A percentile compares a stretch with the other conserved stretches of the same genome.
phyloP scores from a whole-genome alignment of 2,888 invertebrate species.

The Lepidochitona cinerea region DNA sequence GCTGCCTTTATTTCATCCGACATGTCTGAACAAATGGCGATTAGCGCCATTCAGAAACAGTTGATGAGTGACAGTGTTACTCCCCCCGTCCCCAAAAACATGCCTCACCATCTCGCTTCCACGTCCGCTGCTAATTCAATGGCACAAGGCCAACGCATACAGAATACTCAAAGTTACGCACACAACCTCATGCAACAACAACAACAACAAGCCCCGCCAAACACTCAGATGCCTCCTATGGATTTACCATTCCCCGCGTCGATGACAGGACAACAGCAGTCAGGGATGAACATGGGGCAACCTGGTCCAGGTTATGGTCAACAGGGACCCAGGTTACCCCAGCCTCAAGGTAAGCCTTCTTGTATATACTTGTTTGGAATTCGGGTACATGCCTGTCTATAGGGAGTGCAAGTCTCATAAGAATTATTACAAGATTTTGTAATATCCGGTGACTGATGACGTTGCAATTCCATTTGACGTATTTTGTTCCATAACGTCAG shows the following conservation, averaged over 20 bases:
- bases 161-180: background rate
- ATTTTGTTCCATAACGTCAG: too few species aligned
- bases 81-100: slow-evolving; percentile 19
- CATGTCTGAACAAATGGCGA: slow-evolving; percentile 82
- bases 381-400: too few species aligned
- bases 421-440: too few species aligned
- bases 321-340: slow-evolving; percentile 49
- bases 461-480: too few species aligned
- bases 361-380: too few species aligned
- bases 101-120: background rate
- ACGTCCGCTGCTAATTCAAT: slow-evolving; percentile 19
- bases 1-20: slow-evolving; percentile 20
- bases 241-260: background rate
- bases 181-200: slow-evolving; percentile 21
- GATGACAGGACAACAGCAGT: slow-evolving; percentile 27
- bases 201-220: slow-evolving; percentile 31
- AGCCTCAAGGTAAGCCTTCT: slow-evolving; percentile 60
- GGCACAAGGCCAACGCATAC: slow-evolving; percentile 11
- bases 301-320: slow-evolving; percentile 35
- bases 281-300: slow-evolving; percentile 32
- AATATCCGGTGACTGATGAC: too few species aligned
- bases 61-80: slow-evolving; percentile 79
- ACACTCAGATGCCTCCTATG: slow-evolving; percentile 5
- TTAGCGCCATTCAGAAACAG: slow-evolving; percentile 90
- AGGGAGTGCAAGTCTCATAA: too few species aligned